Evolutionary conservation across 2,113 vertebrate species (phyloP).

Genomic region (Budorcas taxicolor): DNA sequence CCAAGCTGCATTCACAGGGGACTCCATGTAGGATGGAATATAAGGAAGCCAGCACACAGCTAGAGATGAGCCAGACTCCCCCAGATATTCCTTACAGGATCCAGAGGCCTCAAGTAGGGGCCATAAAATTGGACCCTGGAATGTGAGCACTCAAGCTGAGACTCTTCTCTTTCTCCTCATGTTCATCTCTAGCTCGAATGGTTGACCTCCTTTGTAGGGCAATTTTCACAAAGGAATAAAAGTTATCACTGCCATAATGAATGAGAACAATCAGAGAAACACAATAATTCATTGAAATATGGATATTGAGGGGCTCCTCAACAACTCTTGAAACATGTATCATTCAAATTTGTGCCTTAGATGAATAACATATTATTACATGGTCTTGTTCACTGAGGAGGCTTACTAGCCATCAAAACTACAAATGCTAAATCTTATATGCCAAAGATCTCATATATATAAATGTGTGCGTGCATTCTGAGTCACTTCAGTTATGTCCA

Average conservation of each 20-base stretch:
- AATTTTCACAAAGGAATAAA: conserved; percentile 14
- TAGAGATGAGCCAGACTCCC: not conserved
- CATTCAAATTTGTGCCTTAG: not conserved
- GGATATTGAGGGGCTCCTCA: not conserved
- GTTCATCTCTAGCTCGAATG: not conserved
- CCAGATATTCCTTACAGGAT: not conserved
- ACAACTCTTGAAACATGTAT: not conserved
- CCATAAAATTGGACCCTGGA: not conserved
- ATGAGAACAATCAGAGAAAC: not conserved
- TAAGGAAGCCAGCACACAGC: not conserved
- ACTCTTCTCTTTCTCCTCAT: not conserved
- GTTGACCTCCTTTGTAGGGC: not conserved
- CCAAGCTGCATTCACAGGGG: not conserved
- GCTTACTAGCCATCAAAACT: not conserved
- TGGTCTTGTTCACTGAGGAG: not conserved
- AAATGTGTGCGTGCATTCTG: accelerated
- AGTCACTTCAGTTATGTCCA: not conserved
- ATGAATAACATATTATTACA: not conserved
- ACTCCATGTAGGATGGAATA: not conserved
- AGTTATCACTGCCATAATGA: not conserved
- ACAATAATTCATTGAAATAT: not conserved
- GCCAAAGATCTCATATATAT: not conserved
- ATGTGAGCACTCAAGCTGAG: not conserved
- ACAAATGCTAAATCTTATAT: not conserved
- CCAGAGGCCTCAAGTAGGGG: not conserved